Evolutionary conservation across 2,888 invertebrate species (phyloP).

Genomic region (Lamellibrachia columna): DNA sequence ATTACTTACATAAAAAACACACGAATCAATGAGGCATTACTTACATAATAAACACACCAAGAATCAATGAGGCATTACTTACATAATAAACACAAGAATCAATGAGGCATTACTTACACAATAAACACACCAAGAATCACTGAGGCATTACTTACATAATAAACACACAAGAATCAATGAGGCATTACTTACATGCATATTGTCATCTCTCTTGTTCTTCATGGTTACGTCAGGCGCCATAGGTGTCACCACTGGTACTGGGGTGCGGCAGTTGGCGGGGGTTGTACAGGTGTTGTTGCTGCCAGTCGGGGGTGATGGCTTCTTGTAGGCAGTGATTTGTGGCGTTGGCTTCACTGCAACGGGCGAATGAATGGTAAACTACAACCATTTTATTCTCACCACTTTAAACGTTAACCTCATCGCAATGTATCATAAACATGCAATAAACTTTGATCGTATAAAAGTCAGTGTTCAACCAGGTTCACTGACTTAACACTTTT

Average conservation of each 20-base stretch:
- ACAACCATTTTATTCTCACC: neutral
- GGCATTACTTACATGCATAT: neutral
- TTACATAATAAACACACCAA: neutral
- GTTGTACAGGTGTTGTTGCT: conserved; percentile 23
- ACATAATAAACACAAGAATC: neutral
- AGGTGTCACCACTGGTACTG: conserved; percentile 55
- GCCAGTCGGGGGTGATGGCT: conserved; percentile 50
- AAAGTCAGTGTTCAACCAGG: too few species aligned
- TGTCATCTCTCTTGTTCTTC: conserved; percentile 18
- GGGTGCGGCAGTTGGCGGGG: conserved; percentile 45
- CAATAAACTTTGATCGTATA: too few species aligned
- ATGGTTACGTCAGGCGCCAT: conserved; percentile 58
- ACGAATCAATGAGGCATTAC: neutral
- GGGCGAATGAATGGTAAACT: neutral
- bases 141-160: too few species aligned
- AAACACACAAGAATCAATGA: neutral
- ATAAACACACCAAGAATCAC: too few species aligned
- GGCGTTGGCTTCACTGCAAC: conserved; percentile 60
- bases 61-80: neutral
- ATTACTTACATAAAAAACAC: neutral
- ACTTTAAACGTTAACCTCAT: neutral
- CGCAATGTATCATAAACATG: too few species aligned
- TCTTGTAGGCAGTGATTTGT: conserved; percentile 60
- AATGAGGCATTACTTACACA: too few species aligned
- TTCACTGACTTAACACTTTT: too few species aligned